These are phyloP conservation scores for Syngnathus typhle DNA, from an alignment of 2,113 vertebrate genomes.

Conservation along the genomic window DNA sequence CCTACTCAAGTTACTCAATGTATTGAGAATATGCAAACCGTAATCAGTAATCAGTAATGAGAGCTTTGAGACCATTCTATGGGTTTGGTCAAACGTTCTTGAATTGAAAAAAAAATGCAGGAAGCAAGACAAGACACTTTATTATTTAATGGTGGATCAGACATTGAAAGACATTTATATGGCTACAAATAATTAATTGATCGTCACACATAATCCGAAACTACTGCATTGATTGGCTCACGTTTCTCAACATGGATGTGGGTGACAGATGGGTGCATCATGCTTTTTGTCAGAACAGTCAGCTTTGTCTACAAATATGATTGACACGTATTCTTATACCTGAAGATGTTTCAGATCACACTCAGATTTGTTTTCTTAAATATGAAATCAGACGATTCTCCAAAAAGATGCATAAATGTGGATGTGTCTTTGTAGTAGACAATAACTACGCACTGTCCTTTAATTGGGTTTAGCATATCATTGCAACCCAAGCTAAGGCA, in stretches of 20 bases:
- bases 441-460: neutral
- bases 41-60: constrained; percentile 48
- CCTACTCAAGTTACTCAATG: constrained; percentile 17
- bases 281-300: neutral
- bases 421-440: neutral
- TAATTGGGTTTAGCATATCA: too few relatives aligned
- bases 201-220: neutral
- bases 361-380: neutral
- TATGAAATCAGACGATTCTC: too few relatives aligned
- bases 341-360: neutral
- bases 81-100: neutral
- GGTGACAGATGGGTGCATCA: constrained; percentile 2
- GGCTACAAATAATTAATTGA: neutral
- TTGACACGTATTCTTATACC: neutral
- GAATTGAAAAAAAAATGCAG: neutral
- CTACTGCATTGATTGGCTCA: neutral
- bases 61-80: constrained; percentile 30
- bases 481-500: too few relatives aligned
- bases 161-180: neutral
- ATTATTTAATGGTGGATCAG: neutral
- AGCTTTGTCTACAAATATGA: constrained; percentile 11
- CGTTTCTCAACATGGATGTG: neutral
- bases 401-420: too few relatives aligned
- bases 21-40: constrained; percentile 24
- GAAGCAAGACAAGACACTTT: neutral